phyloP scores from a whole-genome alignment of 2,888 invertebrate species.

The Caenorhabditis sp. region DNA sequence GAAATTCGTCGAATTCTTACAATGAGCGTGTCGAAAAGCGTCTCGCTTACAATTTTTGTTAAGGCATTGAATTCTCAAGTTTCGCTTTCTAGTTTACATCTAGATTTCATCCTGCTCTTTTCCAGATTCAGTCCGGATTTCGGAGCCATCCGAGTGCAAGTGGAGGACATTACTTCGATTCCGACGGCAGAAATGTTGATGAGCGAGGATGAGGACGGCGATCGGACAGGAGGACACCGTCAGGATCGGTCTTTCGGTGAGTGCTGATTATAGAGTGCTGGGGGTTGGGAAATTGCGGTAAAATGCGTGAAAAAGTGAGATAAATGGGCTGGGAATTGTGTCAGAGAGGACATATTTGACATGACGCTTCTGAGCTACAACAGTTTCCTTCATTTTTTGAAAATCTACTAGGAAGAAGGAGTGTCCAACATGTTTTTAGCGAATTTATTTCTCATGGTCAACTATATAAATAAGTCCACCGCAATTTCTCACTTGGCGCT shows the following conservation, averaged over 20 bases:
- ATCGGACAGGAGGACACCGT: background rate
- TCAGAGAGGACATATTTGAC: no score
- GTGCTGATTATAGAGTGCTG: constrained; percentile 7
- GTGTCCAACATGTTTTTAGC: no score
- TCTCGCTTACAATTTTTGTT: no score
- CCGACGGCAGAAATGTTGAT: constrained; percentile 15
- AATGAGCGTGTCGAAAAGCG: no score
- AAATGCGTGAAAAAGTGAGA: background rate
- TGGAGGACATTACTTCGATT: constrained; percentile 52
- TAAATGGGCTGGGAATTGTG: constrained; percentile 15
- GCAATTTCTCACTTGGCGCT: no score
- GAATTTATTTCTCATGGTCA: no score
- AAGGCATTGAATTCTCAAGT: no score
- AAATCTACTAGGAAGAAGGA: no score
- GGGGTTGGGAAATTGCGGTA: background rate
- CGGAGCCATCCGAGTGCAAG: constrained; percentile 56
- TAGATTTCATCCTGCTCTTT: background rate
- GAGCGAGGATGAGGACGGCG: constrained; percentile 34
- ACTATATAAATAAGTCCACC: no score
- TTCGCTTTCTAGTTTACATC: background rate
- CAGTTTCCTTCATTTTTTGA: no score
- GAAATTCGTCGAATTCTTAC: no score
- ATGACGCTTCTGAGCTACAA: no score
- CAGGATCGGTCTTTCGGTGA: constrained; percentile 17
- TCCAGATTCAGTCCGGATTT: constrained; percentile 54